Base-by-base conservation (phyloP, 2,113 vertebrate species). In the Mastomys natalensis region DNA sequence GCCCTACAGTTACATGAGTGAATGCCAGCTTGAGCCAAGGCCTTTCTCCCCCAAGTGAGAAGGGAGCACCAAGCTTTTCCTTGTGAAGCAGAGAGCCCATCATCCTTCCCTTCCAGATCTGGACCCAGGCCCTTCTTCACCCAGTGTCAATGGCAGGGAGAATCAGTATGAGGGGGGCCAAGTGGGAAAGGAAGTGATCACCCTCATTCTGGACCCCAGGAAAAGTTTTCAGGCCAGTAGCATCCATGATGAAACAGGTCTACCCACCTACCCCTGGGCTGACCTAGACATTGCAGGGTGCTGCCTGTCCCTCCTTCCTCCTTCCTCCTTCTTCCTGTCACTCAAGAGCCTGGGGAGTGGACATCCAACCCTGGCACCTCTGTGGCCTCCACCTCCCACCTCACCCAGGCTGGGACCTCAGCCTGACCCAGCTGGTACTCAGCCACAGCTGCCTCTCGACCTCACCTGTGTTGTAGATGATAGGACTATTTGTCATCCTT, bases 401-500 rank as follows among this genome's bases (percentile, higher is more conserved):
- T 24, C 0, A 1, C 62, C 55, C 74, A 31, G 17, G 0, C 74
- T 0, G 62, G 80, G 85, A 40, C 80, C 73, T 93, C 74, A 62
- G 66, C 76, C 76, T 26, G 29, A 40, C 82, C 58, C 93, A 96
- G 90, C 92, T 94, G 97, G 43, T 40, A 4, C 80, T 58, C n/a
- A 34, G 87, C 62, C 51, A 3, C 0, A 0, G 73, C 45, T 0
- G 0, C 77, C 74, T 21, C 48, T 45, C 64, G 76, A 48, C 90
- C 86, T 90, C 3, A 0, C 76, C n/a, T 15, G 1, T 93, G 95
- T 95, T 95, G 58, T 93, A 66, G 89, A 87, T 76, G 73, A 88
- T 43, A 8, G 8, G 21, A 86, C 12, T 89, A 93, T 95, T 91
- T 94, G 91, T 96, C 78, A 78, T 51, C 51, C 92, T 96, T 97